These are phyloP conservation scores for Rhombomys opimus DNA, from an alignment of 2,113 vertebrate genomes.

Conservation along the genomic window DNA sequence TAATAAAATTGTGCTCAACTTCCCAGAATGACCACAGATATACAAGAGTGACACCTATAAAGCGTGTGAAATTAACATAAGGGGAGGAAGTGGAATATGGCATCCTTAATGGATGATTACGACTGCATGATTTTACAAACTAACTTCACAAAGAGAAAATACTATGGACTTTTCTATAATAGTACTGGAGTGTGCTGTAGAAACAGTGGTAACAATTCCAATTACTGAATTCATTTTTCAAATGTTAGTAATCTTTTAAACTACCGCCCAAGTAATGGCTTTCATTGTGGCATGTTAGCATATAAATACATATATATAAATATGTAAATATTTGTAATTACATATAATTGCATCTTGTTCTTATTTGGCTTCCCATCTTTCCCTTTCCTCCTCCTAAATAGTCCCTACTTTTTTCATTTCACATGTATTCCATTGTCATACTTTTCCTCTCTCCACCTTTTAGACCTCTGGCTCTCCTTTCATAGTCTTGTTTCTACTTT, in stretches of 20 bases:
- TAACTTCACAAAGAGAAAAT: neutral
- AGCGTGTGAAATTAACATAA: neutral
- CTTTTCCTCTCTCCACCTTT: neutral
- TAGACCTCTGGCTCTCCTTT: neutral
- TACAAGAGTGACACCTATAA: neutral
- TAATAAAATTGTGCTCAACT: neutral
- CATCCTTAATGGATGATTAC: neutral
- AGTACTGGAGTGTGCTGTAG: neutral
- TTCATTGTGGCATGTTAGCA: neutral
- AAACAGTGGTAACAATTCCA: neutral
- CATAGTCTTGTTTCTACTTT: neutral
- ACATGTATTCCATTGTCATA: too few species aligned
- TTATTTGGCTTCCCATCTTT: too few species aligned
- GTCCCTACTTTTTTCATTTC: neutral
- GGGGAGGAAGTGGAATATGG: neutral
- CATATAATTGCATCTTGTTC: neutral
- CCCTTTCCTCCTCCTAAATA: neutral
- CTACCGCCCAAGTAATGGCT: neutral
- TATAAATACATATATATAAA: neutral
- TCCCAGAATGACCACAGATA: neutral
- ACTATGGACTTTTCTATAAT: neutral
- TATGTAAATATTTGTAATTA: neutral
- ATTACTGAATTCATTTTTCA: neutral
- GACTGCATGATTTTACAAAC: slow-evolving; percentile 2
- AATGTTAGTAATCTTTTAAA: neutral